Evolutionary conservation across 1,140 invertebrate genomes (phyloP), one percentile per base, ranked within the genome.

Genomic region (Cataglyphis hispanica): DNA sequence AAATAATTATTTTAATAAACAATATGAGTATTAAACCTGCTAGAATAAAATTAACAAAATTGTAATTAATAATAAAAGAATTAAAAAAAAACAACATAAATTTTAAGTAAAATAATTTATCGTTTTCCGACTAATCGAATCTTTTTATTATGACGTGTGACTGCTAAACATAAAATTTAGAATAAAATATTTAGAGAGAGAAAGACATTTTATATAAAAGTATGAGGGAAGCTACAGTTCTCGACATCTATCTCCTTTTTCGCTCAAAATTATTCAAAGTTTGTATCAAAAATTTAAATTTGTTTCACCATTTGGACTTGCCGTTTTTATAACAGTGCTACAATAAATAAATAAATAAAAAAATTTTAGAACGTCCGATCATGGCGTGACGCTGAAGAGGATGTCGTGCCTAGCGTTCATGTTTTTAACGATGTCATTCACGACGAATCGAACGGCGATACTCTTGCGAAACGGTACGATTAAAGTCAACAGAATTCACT

Each of bases 391-490:
- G 25, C 34, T 22, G 4, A 19, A 27, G 50, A 53, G 64, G 31
- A 80, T 56, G 64, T 16, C 75, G 60, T 69, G 34, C 34, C 43
- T 80, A 67, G 22, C 76, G 31, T 50, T 53, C 63, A 13, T 53
- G 31, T 50, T n/a, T 78, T 67, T 80, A 80, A 80, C 63, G 76
- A 80, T 69, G 76, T 22, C 63, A 64, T 43, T 78, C 60, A 40
- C 19, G 63, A 46, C 31, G 31, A 37, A 56, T 69, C 77, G 76
- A 53, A 22, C 27, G 25, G n/a, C 61, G 61, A 69, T 78, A 78
- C 43, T 69, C 61, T 80, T 80, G 76, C 46, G 63, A 80, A 67
- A 80, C n/a, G 31, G 31, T 6, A 7, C 63, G n/a, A 50, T 58
- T 43, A 10, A 31, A 37, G 43, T 67, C 63, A 56, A 46, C 76